Conservation (phyloP, 2,888 invertebrate genomes). For the Heteromyza rotundicornis region DNA sequence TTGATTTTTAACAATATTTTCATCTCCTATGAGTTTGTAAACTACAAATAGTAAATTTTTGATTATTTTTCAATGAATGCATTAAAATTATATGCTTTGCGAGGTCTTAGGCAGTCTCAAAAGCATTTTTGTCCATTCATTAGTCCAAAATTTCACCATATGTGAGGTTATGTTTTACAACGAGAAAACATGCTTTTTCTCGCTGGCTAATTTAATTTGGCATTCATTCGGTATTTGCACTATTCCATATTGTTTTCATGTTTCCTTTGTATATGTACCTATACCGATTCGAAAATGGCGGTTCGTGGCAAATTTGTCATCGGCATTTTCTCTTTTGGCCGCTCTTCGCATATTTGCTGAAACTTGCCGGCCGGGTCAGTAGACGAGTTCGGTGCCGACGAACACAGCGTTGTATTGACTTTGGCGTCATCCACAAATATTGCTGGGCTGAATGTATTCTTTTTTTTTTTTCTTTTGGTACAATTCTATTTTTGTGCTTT, state of each 20-base stretch:
- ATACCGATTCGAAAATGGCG: constrained; percentile 47
- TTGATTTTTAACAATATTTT: no score
- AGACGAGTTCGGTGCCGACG: neutral
- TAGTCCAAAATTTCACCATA: no score
- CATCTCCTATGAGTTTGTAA: neutral
- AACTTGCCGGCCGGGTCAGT: neutral
- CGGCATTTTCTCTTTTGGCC: constrained; percentile 27
- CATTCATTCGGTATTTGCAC: constrained; percentile 27
- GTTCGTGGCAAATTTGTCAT: constrained; percentile 23
- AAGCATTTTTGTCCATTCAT: no score
- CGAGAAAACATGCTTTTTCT: constrained; percentile 26
- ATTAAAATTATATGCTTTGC: no score
- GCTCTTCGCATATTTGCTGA: constrained; percentile 22
- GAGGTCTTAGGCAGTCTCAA: no score
- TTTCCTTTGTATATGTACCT: no score
- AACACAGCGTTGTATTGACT: neutral
- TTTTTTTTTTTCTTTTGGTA: neutral
- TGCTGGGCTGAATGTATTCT: neutral
- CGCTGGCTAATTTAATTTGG: constrained; percentile 34
- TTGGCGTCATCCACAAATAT: neutral
- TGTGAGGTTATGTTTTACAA: constrained; percentile 38
- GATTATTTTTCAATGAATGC: no score
- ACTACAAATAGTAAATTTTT: neutral
- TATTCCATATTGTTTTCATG: constrained; percentile 29
- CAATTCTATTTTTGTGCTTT: neutral